phyloP scores from a whole-genome alignment of 2,797 vertebrate genomes.

The Liasis olivaceus region DNA sequence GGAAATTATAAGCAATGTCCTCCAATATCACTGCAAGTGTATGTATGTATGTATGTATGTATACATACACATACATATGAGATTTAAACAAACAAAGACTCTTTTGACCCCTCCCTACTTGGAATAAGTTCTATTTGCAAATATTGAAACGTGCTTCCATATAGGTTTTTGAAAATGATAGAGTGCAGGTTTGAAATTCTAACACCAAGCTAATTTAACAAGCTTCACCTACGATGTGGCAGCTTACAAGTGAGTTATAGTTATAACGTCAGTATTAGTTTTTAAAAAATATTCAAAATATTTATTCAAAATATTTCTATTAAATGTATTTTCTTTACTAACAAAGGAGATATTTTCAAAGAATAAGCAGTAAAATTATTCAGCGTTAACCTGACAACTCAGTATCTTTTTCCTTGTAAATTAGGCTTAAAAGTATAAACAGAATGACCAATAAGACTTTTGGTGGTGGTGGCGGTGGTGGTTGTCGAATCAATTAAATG shows the following conservation, averaged over 20 bases:
- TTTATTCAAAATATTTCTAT: neutral
- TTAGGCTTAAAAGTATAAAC: neutral
- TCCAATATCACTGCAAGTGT: neutral
- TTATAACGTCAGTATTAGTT: constrained; percentile 15
- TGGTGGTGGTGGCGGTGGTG: no score
- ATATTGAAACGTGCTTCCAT: neutral
- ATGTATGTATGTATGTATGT: no score
- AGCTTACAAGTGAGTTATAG: neutral
- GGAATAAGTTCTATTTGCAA: neutral
- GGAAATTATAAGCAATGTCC: neutral
- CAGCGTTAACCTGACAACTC: neutral
- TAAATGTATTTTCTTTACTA: constrained; percentile 13
- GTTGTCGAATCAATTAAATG: neutral
- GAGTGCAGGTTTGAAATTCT: neutral
- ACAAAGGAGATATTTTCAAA: neutral
- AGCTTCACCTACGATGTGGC: neutral
- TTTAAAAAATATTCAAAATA: constrained; percentile 10
- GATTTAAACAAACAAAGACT: neutral
- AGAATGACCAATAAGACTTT: neutral
- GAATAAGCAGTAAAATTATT: neutral
- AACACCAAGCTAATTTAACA: neutral
- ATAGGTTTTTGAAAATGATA: neutral
- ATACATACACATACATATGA: no score
- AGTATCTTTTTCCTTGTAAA: neutral
- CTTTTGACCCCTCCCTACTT: neutral